Conservation (phyloP, 2,888 invertebrate species). For the Lumbricus terrestris region DNA sequence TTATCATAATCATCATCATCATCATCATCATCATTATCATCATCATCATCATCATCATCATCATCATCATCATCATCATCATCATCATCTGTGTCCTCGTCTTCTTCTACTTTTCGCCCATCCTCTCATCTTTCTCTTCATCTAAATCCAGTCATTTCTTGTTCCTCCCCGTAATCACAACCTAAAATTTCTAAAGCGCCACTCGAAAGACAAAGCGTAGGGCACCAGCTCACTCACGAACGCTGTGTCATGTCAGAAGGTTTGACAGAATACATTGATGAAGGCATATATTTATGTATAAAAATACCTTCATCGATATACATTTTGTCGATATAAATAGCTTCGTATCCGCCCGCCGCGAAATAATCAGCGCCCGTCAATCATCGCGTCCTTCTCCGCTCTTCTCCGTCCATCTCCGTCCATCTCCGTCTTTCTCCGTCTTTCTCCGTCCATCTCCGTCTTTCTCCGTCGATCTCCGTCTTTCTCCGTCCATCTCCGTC, state of each 20-base stretch:
- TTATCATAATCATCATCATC: conserved; percentile 16
- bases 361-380: background rate
- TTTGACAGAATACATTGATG: no score
- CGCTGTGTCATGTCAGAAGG: no score
- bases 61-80: background rate
- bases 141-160: background rate
- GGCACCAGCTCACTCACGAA: no score
- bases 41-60: conserved; percentile 22
- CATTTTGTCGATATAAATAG: background rate
- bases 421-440: background rate
- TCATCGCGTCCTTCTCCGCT: no score
- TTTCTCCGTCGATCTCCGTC: no score
- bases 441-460: background rate
- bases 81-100: background rate
- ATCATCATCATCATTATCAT: conserved; percentile 15
- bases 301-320: background rate
- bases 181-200: no score
- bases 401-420: no score
- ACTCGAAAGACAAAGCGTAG: no score
- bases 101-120: background rate
- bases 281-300: no score
- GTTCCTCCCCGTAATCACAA: background rate
- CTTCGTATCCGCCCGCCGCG: background rate
- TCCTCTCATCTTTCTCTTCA: background rate
- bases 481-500: background rate